Evolutionary conservation across 2,888 invertebrate genomes (phyloP).

Genomic region (Rugalucina vietnamica): DNA sequence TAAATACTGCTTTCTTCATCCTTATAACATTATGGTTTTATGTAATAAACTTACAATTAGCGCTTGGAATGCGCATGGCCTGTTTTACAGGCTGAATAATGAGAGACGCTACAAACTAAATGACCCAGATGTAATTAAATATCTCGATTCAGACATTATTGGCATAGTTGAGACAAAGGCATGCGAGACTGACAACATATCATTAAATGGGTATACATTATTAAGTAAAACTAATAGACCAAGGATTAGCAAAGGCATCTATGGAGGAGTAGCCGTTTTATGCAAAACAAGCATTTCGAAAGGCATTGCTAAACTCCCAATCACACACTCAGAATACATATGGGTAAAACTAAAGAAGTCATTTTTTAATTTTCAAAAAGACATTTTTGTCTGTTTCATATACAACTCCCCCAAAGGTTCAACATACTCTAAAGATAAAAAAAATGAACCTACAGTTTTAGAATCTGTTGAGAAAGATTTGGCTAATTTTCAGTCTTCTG

Average conservation of each 20-base stretch:
- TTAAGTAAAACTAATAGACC: not conserved
- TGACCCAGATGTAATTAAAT: not conserved
- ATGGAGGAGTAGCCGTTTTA: not conserved
- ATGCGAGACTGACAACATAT: not conserved
- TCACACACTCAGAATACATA: not conserved
- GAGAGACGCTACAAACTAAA: not conserved
- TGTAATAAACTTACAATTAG: not conserved
- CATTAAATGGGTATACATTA: not conserved
- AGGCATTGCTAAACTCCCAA: not conserved
- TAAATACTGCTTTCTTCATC: too few species aligned
- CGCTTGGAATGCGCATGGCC: not conserved
- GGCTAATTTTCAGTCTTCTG: not conserved
- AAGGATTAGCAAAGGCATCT: not conserved
- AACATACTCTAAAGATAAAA: not conserved
- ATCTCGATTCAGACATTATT: not conserved
- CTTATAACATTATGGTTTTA: not conserved
- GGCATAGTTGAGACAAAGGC: not conserved
- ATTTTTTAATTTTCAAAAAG: not conserved
- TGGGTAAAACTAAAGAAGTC: not conserved
- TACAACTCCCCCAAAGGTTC: not conserved
- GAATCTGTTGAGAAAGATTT: not conserved
- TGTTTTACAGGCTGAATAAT: not conserved
- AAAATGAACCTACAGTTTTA: not conserved
- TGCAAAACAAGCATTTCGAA: not conserved
- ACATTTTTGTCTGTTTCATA: not conserved